phyloP scores from a whole-genome alignment of 2,888 invertebrate species.

The Drosophila yooni region DNA sequence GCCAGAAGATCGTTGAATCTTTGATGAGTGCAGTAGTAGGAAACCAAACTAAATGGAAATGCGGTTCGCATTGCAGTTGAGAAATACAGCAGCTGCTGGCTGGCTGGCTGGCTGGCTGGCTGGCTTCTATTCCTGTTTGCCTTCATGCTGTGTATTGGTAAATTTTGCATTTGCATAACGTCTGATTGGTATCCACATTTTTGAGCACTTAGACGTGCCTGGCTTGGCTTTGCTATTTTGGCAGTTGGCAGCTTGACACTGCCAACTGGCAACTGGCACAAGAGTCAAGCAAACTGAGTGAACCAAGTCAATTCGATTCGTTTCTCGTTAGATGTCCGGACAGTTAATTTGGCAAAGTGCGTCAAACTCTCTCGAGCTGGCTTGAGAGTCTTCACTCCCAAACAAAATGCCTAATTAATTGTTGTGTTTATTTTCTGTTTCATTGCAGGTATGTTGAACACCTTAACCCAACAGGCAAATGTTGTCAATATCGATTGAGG shows the following conservation, averaged over 20 bases:
- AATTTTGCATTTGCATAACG: constrained; percentile 78
- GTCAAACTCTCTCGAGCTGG: constrained; percentile 21
- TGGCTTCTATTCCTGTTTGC: not conserved
- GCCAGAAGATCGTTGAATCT: constrained; percentile 57
- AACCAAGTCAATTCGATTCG: constrained; percentile 22
- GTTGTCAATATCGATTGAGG: constrained; percentile 69
- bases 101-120: not conserved
- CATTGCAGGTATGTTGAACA: constrained; percentile 73
- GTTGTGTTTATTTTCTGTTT: constrained; percentile 51
- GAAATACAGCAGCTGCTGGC: constrained; percentile 48
- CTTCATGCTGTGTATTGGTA: constrained; percentile 56
- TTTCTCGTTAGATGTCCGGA: constrained; percentile 24
- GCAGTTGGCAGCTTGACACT: constrained; percentile 44
- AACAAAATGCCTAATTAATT: constrained; percentile 56
- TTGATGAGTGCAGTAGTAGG: constrained; percentile 53
- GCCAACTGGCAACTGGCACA: constrained; percentile 41
- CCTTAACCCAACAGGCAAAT: constrained; percentile 21
- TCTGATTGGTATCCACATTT: constrained; percentile 64
- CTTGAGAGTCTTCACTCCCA: not conserved
- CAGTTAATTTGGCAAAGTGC: constrained; percentile 72
- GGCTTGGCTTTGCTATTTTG: constrained; percentile 25
- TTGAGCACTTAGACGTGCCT: constrained; percentile 42
- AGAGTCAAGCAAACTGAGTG: constrained; percentile 33
- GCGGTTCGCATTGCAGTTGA: constrained; percentile 56
- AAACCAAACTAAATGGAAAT: constrained; percentile 70